Evolutionary conservation across 1,140 invertebrate genomes (phyloP).

Genomic region (Drosophila arizonae): DNA sequence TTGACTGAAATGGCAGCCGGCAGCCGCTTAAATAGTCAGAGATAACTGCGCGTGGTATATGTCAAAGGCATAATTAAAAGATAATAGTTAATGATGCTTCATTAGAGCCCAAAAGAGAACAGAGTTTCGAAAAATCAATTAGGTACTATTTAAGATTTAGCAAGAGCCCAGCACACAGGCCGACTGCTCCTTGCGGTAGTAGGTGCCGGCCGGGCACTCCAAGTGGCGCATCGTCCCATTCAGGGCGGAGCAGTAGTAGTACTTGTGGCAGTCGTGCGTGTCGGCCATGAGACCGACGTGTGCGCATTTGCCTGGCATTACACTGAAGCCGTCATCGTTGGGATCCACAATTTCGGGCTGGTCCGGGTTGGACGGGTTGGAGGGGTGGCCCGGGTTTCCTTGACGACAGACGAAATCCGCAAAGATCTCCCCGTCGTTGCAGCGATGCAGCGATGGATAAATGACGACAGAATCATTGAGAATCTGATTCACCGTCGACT

Average conservation of each 20-base stretch:
- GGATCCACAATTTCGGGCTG: slow-evolving; percentile 25
- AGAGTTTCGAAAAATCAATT: slow-evolving; percentile 15
- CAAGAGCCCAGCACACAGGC: slow-evolving; percentile 68
- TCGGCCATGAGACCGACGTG: slow-evolving; percentile 66
- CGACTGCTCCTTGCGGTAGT: slow-evolving; percentile 47
- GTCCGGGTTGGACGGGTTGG: not conserved
- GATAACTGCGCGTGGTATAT: slow-evolving; percentile 11
- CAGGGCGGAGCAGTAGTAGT: slow-evolving; percentile 74
- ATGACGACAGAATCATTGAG: slow-evolving; percentile 65
- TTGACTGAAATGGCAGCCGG: not conserved
- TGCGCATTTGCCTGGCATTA: slow-evolving; percentile 51
- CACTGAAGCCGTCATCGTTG: slow-evolving; percentile 51
- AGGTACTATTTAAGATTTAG: slow-evolving; percentile 12
- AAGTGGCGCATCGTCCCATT: slow-evolving; percentile 56
- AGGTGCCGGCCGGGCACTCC: slow-evolving; percentile 67
- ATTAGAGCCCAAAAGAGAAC: slow-evolving; percentile 1
- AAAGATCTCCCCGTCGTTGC: slow-evolving; percentile 76
- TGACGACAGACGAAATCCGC: slow-evolving; percentile 60
- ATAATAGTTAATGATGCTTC: slow-evolving; percentile 34
- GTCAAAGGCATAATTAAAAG: slow-evolving; percentile 57
- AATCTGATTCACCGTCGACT: slow-evolving; percentile 76
- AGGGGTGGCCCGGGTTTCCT: not conserved
- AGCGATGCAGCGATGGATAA: slow-evolving; percentile 79
- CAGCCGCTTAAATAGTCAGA: slow-evolving; percentile 50
- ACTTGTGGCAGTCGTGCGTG: slow-evolving; percentile 62